Evolutionary conservation across 1,140 invertebrate species (phyloP), one percentile per base, ranked within the genome.

Genomic region (Eumeta japonica): DNA sequence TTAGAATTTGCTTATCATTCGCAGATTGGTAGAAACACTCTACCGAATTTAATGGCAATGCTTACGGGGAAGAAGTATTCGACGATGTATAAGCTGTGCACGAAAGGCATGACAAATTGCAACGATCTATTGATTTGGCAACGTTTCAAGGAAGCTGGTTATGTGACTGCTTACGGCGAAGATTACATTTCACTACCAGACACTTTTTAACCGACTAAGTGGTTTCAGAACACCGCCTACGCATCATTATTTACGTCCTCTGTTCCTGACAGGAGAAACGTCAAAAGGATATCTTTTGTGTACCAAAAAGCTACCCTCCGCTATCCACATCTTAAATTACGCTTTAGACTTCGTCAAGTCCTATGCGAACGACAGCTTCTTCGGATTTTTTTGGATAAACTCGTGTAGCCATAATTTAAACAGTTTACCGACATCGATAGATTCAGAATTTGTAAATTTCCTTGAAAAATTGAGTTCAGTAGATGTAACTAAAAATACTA

Each of bases 11-110:
- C n/a, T n/a, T n/a, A n/a, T n/a, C n/a, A n/a, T n/a, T n/a, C n/a
- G n/a, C 33, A 76, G 73, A 58, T 75, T 45, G 86, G 80, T 2
- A 85, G 86, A 46, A 89, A 90, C 48, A 90, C 87, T 1, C 90
- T 83, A 55, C 87, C 87, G 0, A 90, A 90, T 59, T 48, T 90
- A n/a, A 84, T 90, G 77, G 83, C 87, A 0, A 59, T 88, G 3
- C 57, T 89, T 13, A 84, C 83, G 2, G 88, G 87, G 1, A 74
- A 78, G 24, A 81, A 64, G 46, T 53, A 63, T 14, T 10, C 18
- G 4, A 33, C 18, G 12, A n/a, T 39, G 1, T 28, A 35, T 9
- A 31, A 13, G 11, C 4, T 3, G 1, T 43, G 41, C 34, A 10
- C 2, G 13, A 2, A 4, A 12, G 20, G 18, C n/a, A 44, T 76